Evolutionary conservation across 2,888 invertebrate genomes (phyloP), one percentile per base, ranked within the genome.

Genomic region (Protophormia terraenovae): DNA sequence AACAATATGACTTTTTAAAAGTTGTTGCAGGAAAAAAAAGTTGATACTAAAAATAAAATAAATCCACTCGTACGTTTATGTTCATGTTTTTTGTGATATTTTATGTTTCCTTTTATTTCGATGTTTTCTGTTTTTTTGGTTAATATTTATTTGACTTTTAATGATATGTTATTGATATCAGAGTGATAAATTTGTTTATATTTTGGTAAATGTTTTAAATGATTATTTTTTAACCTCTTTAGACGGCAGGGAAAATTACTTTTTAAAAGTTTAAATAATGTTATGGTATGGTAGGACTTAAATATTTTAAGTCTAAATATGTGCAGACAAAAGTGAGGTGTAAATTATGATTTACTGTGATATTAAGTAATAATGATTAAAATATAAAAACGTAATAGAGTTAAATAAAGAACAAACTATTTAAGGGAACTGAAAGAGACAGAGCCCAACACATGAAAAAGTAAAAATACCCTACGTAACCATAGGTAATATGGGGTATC

Each of bases 151-250:
- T 67, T 77, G 84, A 81, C 77, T 81, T 73, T 79, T 87, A 87
- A 86, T 87, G 76, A 77, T 84, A 86, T 86, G 86, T 86, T 87
- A 88, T 87, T 87, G 87, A 86, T 87, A 82, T 86, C 86, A 77
- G 73, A 84, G 83, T 88, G 87, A 87, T 87, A 87, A 88, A 87
- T 86, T 86, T 87, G 83, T 84, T 86, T 78, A 55, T 41, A 45
- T 80, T 77, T 85, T 16, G 79, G 77, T 32, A 58, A 75, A 76
- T 50, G 16, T 27, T 72, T 71, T 80, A 75, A 80, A 72, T 22
- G 66, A 45, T 60, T 29, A 22, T 27, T 45, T 75, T 69, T 19
- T 50, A 50, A 16, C 22, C 3, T 77, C 22, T 55, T 53, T 69
- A 12, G 12, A 24, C 47, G 0, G 4, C 29, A 10, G n/a, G 50